phyloP scores from a whole-genome alignment of 2,888 invertebrate species.

The Epistrophe eligans region DNA sequence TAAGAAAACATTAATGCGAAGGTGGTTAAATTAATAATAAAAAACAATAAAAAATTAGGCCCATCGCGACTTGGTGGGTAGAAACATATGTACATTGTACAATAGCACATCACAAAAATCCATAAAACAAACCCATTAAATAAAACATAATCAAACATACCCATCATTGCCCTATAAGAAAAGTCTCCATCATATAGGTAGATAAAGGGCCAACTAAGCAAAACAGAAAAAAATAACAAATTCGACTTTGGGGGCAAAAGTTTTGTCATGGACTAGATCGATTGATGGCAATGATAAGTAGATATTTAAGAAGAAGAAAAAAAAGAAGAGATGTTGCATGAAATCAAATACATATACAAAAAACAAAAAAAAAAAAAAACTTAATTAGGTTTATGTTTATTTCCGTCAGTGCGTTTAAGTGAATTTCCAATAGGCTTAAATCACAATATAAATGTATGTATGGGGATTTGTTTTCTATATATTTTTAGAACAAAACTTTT shows the following conservation, averaged over 20 bases:
- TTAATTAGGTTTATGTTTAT: slow-evolving; percentile 67
- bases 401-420: background rate
- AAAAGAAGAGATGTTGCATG: background rate
- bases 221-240: background rate
- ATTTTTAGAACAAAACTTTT: slow-evolving; percentile 12
- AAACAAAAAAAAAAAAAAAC: slow-evolving; percentile 18
- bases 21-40: slow-evolving; percentile 75
- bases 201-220: background rate
- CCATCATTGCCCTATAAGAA: background rate
- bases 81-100: slow-evolving; percentile 61
- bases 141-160: slow-evolving; percentile 27
- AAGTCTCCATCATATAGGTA: background rate
- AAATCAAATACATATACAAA: background rate
- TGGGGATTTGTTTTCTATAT: slow-evolving; percentile 7
- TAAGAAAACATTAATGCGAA: slow-evolving; percentile 57
- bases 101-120: slow-evolving; percentile 25
- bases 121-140: slow-evolving; percentile 54
- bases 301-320: slow-evolving; percentile 14
- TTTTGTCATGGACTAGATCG: slow-evolving; percentile 59
- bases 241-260: slow-evolving; percentile 32
- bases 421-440: background rate
- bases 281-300: slow-evolving; percentile 62
- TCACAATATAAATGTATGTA: background rate
- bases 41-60: slow-evolving; percentile 66
- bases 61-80: slow-evolving; percentile 19